Conservation (phyloP, 2,797 vertebrate species). For the Pseudocheirus occidentalis region DNA sequence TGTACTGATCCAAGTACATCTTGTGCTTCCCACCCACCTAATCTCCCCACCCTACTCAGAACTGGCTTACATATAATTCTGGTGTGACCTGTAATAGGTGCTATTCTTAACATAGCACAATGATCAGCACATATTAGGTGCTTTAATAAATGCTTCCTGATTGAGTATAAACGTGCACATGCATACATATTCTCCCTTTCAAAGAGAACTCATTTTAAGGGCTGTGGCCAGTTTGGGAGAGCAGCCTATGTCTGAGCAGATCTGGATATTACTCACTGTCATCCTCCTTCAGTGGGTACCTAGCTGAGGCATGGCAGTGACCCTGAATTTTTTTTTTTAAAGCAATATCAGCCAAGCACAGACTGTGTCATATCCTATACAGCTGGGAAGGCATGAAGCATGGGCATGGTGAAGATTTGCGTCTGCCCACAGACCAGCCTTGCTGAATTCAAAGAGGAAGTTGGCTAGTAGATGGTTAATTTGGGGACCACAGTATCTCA, state of each 20-base stretch:
- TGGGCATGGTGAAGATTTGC: too few relatives aligned
- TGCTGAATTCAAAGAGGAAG: background rate
- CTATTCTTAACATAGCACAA: background rate
- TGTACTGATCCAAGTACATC: background rate
- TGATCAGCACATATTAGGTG: background rate
- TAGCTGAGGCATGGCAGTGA: background rate
- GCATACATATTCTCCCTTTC: background rate
- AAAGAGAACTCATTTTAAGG: background rate
- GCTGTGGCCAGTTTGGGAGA: background rate
- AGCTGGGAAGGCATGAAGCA: background rate
- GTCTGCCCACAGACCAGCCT: too few relatives aligned
- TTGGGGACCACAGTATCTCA: background rate
- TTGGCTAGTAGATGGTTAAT: background rate
- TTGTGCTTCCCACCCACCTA: background rate
- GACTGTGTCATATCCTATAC: background rate
- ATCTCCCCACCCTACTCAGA: background rate
- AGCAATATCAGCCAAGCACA: background rate
- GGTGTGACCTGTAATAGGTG: background rate
- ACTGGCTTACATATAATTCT: background rate
- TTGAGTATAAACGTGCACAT: background rate
- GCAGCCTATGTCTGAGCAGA: background rate
- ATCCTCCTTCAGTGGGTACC: background rate
- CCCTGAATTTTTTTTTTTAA: background rate
- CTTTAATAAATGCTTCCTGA: background rate
- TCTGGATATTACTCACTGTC: background rate